Base-by-base conservation (phyloP, 2,888 invertebrate genomes). In the Conops quadrifasciatus region DNA sequence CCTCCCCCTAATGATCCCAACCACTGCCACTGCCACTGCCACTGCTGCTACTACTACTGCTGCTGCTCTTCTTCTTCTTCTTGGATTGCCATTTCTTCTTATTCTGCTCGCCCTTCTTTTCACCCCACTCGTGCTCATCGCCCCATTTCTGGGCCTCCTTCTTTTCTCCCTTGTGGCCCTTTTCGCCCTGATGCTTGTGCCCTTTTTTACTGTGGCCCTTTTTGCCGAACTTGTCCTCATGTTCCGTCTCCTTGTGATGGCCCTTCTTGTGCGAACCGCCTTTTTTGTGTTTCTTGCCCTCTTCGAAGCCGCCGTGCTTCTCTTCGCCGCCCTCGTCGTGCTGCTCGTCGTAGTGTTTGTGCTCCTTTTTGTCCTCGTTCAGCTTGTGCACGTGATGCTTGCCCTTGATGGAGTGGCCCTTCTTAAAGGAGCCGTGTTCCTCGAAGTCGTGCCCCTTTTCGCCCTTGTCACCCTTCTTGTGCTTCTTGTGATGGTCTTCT, bases 361-460 rank as follows among this genome's bases (percentile, higher is more conserved):
- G 94, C 80, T 94, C 92, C 84, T 94, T 94, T 83, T 94, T 93
- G 86, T 90, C 93, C 85, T 94, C 94, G 84, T 95, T 93, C 73
- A 93, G 86, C 81, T 95, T 94, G 86, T 95, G 93, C 9, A 94
- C 89, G 83, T 94, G 92, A 82, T 95, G 94, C 77, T 93, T 93
- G 71, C 95, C 94, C 84, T 94, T 93, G 77, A 94, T 94, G 74
- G 91, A 92, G 86, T 94, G 94, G 0, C 94, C 94, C 81, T 94
- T 94, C 75, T 93, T 92, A 84, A 92, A 94, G 77, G 90, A 90
- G 13, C 94, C 94, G 58, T 86, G 84, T 77, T 87, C 86, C 72
- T 86, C 84, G 74, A 83, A 86, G 74, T 86, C 84, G 74, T 85
- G 83, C 56, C 87, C 87, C 76, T 88, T 88, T 74, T 88, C 86